Evolutionary conservation across 1,140 invertebrate species (phyloP), one percentile per base, ranked within the genome.

Genomic region (Dinoponera quadriceps): DNA sequence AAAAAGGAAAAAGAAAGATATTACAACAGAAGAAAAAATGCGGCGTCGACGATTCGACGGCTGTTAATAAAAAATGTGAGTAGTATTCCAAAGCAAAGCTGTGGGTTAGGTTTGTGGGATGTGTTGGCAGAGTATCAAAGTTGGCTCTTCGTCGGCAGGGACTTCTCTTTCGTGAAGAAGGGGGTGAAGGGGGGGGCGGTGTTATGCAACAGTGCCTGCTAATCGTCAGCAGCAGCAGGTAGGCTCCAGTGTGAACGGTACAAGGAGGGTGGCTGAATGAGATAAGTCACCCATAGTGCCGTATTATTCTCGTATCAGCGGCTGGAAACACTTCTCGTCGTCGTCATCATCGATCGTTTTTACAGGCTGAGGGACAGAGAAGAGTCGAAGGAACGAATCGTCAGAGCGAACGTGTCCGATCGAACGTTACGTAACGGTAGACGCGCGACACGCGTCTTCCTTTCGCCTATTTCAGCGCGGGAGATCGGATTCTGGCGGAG

Each of bases 101-200:
- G 82, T 51, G 85, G 91, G 86, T 83, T 80, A 88, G 38, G 72
- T 80, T 87, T 54, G 83, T 88, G 85, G 93, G 91, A 93, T 93
- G 93, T 93, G 93, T 93, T 93, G 93, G 93, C 92, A 89, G 89
- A 93, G 85, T 93, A 89, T 91, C 85, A 72, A 86, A 83, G 68
- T 86, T 87, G 82, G 83, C 87, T 91, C 83, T 91, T 89, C 85
- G 73, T 81, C 87, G 86, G 86, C 68, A 89, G 55, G 89, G 80
- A 68, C n/a, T 80, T 71, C 27, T n/a, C 22, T 60, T 80, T 83
- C 60, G 68, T 55, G 59, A 55, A 60, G 9, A 49, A 87, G 66
- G 62, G 38, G 81, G 55, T 49, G 25, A 71, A 9, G 38, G 20
- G 38, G 20, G 49, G 71, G 82, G 49, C 62, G 54, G 54, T 71